Conservation (phyloP, 1,140 invertebrate genomes). For the Drosophila prosaltans region DNA sequence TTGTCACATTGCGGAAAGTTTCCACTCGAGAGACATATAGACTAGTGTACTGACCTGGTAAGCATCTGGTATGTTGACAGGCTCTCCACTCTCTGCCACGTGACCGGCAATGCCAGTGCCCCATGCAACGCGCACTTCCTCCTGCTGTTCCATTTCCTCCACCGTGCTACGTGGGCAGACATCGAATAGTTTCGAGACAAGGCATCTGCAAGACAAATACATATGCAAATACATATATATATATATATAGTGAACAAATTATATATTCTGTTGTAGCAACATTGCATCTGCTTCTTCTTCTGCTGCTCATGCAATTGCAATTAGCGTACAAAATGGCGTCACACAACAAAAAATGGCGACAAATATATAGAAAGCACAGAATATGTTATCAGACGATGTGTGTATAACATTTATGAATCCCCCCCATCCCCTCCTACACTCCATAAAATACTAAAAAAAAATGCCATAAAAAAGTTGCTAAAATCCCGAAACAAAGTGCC, state of each 20-base stretch:
- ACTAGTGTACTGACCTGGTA: slow-evolving; percentile 89
- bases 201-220: slow-evolving; percentile 84
- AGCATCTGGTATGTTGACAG: slow-evolving; percentile 97
- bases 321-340: slow-evolving; percentile 70
- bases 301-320: slow-evolving; percentile 42
- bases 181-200: slow-evolving; percentile 97
- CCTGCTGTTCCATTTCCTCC: slow-evolving; percentile 94
- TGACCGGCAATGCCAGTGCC: slow-evolving; percentile 96
- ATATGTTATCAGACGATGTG: slow-evolving; percentile 12
- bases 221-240: not conserved
- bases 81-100: slow-evolving; percentile 95
- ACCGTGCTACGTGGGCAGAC: slow-evolving; percentile 95
- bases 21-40: slow-evolving; percentile 11
- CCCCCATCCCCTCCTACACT: not conserved
- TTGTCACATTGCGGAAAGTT: slow-evolving; percentile 57
- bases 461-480: slow-evolving; percentile 73
- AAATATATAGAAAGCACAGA: slow-evolving; percentile 1
- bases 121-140: slow-evolving; percentile 96
- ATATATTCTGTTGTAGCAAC: slow-evolving; percentile 46
- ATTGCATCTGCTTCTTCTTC: slow-evolving; percentile 35
- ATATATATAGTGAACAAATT: slow-evolving; percentile 4
- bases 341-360: slow-evolving; percentile 42
- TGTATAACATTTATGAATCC: slow-evolving; percentile 43
- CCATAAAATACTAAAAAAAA: slow-evolving; percentile 78
- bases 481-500: slow-evolving; percentile 42